Base-by-base conservation (phyloP, 1,140 invertebrate species). In the Samia ricini region DNA sequence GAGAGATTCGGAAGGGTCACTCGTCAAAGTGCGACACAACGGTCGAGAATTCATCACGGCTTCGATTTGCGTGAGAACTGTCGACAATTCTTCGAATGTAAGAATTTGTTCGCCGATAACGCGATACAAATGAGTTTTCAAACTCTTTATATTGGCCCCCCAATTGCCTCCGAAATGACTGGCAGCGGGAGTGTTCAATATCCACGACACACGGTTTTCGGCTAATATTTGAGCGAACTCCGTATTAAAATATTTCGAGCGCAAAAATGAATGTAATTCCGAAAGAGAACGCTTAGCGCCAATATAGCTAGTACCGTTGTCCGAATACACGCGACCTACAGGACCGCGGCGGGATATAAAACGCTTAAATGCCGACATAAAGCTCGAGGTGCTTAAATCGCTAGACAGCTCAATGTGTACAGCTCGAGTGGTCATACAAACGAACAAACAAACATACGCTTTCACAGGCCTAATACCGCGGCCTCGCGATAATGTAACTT, bases 261-360 rank as follows among this genome's bases (percentile, higher is more conserved):
- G 8, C 51, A 54, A 54, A 54, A 54, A 54, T 12, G 22, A 19
- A 22, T 54, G 51, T 12, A 60, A 52, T 33, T 65, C 63, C 6
- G 18, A 33, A 18, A 60, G 12, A 5, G 20, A 60, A 33, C 50
- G 29, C 42, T 65, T 65, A 22, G 60, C 49, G 2, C 56, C 60
- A 6, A 74, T 49, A 21, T 62, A 74, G 50, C 68, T 74, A n/a
- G 63, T 66, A 7, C 66, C 69, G 26, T 71, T 64, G 50, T 71
- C 69, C 7, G 59, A 59, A 20, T 62, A 63, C 2, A 74, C 52
- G 2, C 19, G 4, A 20, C 29, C 23, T 20, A 63, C 52, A 23
- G 56, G 56, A 50, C 64, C 36, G 6, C 66, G 56, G 5, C 61
- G 29, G 2, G 54, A 54, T 48, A 67, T 23, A 58, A 71, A 71